Percentiles rank a stretch among this genome's conserved stretches.
Conservation (phyloP, 2,797 vertebrate species). For the Sebastes steindachneri region DNA sequence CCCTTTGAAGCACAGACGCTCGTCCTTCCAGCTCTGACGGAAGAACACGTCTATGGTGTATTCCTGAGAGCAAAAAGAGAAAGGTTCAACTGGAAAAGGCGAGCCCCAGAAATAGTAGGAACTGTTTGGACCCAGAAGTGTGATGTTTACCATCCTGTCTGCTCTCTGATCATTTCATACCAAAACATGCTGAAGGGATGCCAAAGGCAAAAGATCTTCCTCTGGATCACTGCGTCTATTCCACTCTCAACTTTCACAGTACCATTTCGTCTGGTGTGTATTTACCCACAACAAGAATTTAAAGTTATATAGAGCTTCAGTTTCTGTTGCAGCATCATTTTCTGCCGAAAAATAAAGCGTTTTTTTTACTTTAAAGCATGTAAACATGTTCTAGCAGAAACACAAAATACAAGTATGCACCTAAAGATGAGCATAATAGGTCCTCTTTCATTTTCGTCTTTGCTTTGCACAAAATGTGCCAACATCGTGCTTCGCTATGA, state of each 20-base stretch:
- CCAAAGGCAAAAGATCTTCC: background rate
- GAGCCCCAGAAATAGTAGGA: background rate
- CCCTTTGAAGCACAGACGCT: slow-evolving; percentile 95
- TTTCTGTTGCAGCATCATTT: background rate
- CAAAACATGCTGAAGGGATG: slow-evolving; percentile 6
- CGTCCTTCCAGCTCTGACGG: slow-evolving; percentile 96
- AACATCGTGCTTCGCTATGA: background rate
- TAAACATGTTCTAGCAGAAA: too few species aligned
- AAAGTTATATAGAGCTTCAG: background rate
- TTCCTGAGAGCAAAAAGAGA: slow-evolving; percentile 78
- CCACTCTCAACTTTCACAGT: background rate
- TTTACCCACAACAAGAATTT: background rate
- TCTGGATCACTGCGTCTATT: background rate
- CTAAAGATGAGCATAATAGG: too few species aligned
- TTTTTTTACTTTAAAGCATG: too few species aligned
- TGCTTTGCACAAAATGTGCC: background rate
- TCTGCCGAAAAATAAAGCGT: background rate
- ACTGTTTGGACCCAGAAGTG: background rate
- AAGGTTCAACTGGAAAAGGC: background rate
- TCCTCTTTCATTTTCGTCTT: too few species aligned
- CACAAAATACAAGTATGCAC: too few species aligned
- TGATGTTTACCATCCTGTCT: slow-evolving; percentile 14
- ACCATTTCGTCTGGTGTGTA: background rate
- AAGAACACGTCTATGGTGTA: slow-evolving; percentile 98
- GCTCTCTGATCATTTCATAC: slow-evolving; percentile 3